A percentile compares a stretch with the other conserved stretches of the same genome.
Conservation (phyloP, 2,113 vertebrate species). For the Paramisgurnus dabryanus region DNA sequence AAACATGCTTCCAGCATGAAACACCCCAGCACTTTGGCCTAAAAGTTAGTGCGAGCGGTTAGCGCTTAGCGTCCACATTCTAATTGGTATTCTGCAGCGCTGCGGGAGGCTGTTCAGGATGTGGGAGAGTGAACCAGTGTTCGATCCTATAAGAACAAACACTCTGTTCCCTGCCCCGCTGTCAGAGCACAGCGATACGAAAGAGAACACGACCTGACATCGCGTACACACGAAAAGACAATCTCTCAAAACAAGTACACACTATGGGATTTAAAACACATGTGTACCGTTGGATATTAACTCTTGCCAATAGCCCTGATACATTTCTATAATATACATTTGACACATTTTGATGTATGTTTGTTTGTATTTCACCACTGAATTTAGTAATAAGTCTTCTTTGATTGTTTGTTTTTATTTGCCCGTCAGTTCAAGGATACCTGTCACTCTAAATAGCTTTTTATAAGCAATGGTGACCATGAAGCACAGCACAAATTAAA, state of each 20-base stretch:
- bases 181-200: slow-evolving; percentile 51
- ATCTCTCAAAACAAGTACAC: slow-evolving; percentile 20
- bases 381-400: neutral
- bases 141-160: slow-evolving; percentile 60
- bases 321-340: neutral
- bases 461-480: slow-evolving; percentile 47
- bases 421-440: slow-evolving; percentile 42
- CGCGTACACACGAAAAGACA: slow-evolving; percentile 2
- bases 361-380: neutral
- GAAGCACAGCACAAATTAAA: slow-evolving; percentile 44
- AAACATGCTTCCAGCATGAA: slow-evolving; percentile 15
- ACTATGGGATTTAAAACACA: neutral
- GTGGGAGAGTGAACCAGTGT: slow-evolving; percentile 58
- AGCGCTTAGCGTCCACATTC: slow-evolving; percentile 66
- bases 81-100: slow-evolving; percentile 71
- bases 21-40: slow-evolving; percentile 20
- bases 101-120: slow-evolving; percentile 69
- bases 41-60: slow-evolving; percentile 11
- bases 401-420: neutral
- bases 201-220: slow-evolving; percentile 52
- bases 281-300: neutral
- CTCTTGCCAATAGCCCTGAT: neutral
- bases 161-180: slow-evolving; percentile 54
- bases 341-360: neutral
- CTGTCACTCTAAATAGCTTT: slow-evolving; percentile 50